Percentiles rank a stretch among this genome's conserved stretches.
Evolutionary conservation across 1,140 invertebrate genomes (phyloP).

Genomic region (Schlechtendalia chinensis): DNA sequence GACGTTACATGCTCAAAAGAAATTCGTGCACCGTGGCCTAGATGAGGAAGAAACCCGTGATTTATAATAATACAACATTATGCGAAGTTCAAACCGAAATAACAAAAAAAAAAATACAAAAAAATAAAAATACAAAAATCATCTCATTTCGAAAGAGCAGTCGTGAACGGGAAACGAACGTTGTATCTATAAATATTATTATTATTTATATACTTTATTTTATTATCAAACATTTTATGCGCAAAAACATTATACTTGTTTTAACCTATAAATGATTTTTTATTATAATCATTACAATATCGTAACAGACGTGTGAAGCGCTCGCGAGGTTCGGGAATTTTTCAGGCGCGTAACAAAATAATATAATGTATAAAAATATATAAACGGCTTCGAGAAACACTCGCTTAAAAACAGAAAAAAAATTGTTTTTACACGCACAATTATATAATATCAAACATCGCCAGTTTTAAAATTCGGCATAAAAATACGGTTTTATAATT

Average conservation of each 20-base stretch:
- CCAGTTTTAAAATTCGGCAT: background rate
- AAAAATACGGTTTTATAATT: background rate
- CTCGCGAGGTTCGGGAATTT: background rate
- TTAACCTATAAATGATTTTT: too few relatives aligned
- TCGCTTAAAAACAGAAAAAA: background rate
- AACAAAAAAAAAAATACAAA: too few relatives aligned
- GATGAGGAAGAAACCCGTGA: background rate
- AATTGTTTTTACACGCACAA: background rate
- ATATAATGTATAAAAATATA: conserved; percentile 1
- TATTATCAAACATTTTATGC: background rate
- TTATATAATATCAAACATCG: background rate
- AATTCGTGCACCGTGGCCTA: conserved; percentile 56
- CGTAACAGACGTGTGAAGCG: background rate
- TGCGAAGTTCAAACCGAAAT: too few relatives aligned
- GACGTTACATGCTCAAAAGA: conserved; percentile 55
- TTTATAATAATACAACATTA: background rate
- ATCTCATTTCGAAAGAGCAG: conserved; percentile 5
- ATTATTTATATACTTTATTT: conserved; percentile 3
- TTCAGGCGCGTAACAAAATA: background rate
- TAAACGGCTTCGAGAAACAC: background rate
- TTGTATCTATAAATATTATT: too few relatives aligned
- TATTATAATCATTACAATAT: too few relatives aligned
- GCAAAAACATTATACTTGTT: too few relatives aligned
- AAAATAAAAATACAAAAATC: background rate
- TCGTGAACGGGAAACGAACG: too few relatives aligned